Percentiles rank a stretch among this genome's conserved stretches.
Conservation (phyloP, 2,888 invertebrate species). For the Stratiomys singularior region DNA sequence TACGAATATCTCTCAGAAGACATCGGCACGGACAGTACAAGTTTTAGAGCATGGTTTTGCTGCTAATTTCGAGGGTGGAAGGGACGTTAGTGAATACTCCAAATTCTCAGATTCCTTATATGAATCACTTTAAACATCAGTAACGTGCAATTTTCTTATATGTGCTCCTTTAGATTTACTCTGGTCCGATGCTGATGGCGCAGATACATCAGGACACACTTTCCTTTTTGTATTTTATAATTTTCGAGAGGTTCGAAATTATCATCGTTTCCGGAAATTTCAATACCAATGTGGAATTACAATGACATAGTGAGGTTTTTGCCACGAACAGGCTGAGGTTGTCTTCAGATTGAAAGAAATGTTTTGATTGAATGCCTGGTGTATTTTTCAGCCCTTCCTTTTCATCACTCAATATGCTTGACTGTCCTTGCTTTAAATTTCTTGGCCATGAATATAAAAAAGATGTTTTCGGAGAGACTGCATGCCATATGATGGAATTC, state of each 20-base stretch:
- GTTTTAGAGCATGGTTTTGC: background rate
- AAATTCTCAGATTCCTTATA: background rate
- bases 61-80: background rate
- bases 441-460: background rate
- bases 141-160: background rate
- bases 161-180: background rate
- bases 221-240: background rate
- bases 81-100: background rate
- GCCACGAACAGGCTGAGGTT: background rate
- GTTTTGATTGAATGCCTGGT: background rate
- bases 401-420: background rate
- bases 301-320: background rate
- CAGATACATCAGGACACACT: background rate
- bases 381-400: background rate
- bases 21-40: background rate
- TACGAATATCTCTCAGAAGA: background rate
- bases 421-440: background rate
- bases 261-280: background rate
- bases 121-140: constrained; percentile 7
- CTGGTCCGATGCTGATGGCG: background rate
- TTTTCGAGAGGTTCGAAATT: background rate
- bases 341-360: background rate
- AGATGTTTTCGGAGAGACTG: background rate
- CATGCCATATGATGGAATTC: background rate
- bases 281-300: background rate